Evolutionary conservation across 1,140 invertebrate genomes (phyloP).

Genomic region (Copidosoma floridanum): DNA sequence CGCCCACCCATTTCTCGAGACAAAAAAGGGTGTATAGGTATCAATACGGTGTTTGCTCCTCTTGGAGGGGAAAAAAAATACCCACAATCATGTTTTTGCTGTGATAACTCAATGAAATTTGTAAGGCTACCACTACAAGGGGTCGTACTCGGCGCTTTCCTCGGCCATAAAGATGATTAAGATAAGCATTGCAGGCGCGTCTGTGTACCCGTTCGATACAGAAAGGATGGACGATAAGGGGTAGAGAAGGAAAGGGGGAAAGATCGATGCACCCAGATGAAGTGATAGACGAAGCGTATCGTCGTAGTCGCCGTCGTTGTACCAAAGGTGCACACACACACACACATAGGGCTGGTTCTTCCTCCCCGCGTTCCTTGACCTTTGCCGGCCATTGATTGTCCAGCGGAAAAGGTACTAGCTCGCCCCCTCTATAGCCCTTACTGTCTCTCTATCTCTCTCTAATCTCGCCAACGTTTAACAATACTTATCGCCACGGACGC

Average conservation of each 20-base stretch:
- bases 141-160: not conserved
- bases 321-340: too few species aligned
- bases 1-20: too few species aligned
- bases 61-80: too few species aligned
- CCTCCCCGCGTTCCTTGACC: slow-evolving; percentile 21
- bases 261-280: slow-evolving; percentile 22
- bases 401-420: too few species aligned
- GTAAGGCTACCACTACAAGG: slow-evolving; percentile 10
- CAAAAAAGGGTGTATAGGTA: too few species aligned
- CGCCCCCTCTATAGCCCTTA: too few species aligned
- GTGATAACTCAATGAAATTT: not conserved
- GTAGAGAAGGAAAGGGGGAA: not conserved
- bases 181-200: slow-evolving; percentile 1
- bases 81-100: not conserved
- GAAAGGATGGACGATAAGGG: not conserved
- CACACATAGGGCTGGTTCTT: too few species aligned
- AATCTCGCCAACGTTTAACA: not conserved
- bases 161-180: slow-evolving; percentile 16
- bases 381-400: slow-evolving; percentile 4
- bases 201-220: not conserved
- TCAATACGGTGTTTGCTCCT: too few species aligned
- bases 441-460: too few species aligned
- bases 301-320: not conserved
- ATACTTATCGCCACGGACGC: too few species aligned
- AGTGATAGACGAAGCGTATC: slow-evolving; percentile 14